Base-by-base conservation (phyloP, 2,113 vertebrate genomes). In the Lepidothrix coronata region DNA sequence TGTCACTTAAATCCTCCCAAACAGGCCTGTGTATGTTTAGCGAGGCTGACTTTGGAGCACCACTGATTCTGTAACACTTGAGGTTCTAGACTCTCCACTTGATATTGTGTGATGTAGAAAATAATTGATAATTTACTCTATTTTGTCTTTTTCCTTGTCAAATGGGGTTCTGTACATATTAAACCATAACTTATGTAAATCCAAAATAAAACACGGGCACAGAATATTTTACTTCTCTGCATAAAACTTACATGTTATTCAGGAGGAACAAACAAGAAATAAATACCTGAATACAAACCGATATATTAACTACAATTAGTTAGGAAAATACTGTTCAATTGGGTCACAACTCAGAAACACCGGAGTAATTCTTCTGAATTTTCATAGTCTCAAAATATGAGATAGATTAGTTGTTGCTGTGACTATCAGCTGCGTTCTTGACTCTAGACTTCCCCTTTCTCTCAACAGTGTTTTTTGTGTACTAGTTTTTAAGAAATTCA, bases 391-490 rank as follows among this genome's bases (percentile, higher is more conserved):
- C 48, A 25, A 33, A 75, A 46, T 78, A 71, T 41, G 61, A 63
- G 33, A 11, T 31, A 11, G 10, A 24, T 41, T 39, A 75, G 39
- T 48, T 51, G 59, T 11, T 85, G 37, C 67, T 57, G 10, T 68
- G 67, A 54, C 41, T 70, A 3, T 62, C 1, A 1, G 14, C 44
- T 66, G 51, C 0, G 0, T 58, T 85, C 41, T 25, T 79, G 11
- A 54, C 59, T 78, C 49, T 22, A 14, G 39, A 39, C 11, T 9
- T 3, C 12, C 54, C 33, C 37, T 37, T 77, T 80, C 49, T 83
- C 25, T 21, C 48, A 48, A 4, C 27, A 80, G 1, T 21, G 71
- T 63, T 78, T 24, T 65, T 74, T 3, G 0, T 43, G 19, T 75
- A 19, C 27, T 48, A 24, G 9, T 33, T 87, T 63, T 67, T 80